A percentile compares a stretch with the other conserved stretches of the same genome.
Conservation (phyloP, 2,797 vertebrate genomes). For the Dermochelys coriacea region DNA sequence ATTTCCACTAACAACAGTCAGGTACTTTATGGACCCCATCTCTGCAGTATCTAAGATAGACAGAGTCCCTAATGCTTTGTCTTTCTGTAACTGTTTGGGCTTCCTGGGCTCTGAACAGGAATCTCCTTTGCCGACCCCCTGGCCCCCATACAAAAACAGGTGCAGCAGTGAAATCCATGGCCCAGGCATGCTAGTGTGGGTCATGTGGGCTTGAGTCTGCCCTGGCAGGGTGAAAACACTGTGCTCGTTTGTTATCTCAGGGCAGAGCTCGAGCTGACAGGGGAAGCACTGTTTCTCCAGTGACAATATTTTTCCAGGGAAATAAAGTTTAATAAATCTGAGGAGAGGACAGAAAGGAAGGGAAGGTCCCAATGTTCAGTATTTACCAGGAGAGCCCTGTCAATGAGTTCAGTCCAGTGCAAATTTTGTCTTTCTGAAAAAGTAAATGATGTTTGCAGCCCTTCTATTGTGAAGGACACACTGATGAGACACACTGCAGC, state of each 20-base stretch:
- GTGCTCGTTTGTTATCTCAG: neutral
- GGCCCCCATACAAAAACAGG: neutral
- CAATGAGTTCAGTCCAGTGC: neutral
- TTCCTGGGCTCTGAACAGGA: neutral
- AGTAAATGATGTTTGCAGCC: neutral
- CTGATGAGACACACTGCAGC: neutral
- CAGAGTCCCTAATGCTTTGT: neutral
- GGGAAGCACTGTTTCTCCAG: neutral
- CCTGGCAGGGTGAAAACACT: neutral
- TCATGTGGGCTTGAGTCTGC: neutral
- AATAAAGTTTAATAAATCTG: slow-evolving; percentile 3
- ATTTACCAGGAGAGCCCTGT: neutral
- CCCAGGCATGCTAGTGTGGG: neutral
- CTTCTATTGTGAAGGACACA: neutral
- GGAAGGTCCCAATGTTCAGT: rapidly evolving
- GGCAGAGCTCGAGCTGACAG: neutral
- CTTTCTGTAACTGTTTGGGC: neutral
- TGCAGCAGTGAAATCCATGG: neutral
- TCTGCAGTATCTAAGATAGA: neutral
- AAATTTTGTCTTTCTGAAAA: neutral
- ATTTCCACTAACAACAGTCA: neutral
- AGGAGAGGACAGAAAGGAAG: neutral
- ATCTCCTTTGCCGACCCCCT: neutral
- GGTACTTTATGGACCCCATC: neutral
- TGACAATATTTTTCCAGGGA: neutral